Base-by-base conservation (phyloP, 2,888 invertebrate genomes). In the Aphodius sticticus region DNA sequence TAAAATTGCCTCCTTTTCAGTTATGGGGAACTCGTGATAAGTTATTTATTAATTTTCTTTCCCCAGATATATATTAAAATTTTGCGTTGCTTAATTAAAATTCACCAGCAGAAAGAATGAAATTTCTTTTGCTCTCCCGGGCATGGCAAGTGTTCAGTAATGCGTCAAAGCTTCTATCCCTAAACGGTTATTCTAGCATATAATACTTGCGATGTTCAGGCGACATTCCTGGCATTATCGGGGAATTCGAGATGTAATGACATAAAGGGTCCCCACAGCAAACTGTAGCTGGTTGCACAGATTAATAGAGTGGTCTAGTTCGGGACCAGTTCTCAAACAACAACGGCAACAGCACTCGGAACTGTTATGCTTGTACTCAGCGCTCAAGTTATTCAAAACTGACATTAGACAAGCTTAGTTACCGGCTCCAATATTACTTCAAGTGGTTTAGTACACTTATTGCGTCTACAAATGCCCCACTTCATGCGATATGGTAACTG, bases 41-140 rank as follows among this genome's bases (percentile, higher is more conserved):
- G 74, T 74, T 74, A 74, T 74, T 74, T 74, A 74, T 74, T 74
- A 74, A 74, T 74, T 71, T 74, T 74, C 74, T 74, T 74, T 74
- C 26, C 74, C 35, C 74, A 7, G 36, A 35, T 26, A 37, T 74
- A 37, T 74, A 74, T 74, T 74, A 74, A 74, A 74, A 74, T 74
- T 74, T 37, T 74, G n/a, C 71, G 71, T 71, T 71, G 16, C 36
- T 74, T 74, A 74, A 74, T 74, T 74, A 74, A 74, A 74, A 74
- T 36, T 74, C 36, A 35, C 72, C 16, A n/a, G 16, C 70, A 1
- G 2, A 70, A 70, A 7, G 1, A 7, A 53, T 7, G 7, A 53
- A 53, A 9, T 53, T 12, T 53, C 53, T 12, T 26, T 26, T 26
- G 26, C 26, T 26, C 26, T 26, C 26, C 3, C 26, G 26, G 26